Evolutionary conservation across 2,113 vertebrate genomes (phyloP).

Genomic region (Hylia prasina): DNA sequence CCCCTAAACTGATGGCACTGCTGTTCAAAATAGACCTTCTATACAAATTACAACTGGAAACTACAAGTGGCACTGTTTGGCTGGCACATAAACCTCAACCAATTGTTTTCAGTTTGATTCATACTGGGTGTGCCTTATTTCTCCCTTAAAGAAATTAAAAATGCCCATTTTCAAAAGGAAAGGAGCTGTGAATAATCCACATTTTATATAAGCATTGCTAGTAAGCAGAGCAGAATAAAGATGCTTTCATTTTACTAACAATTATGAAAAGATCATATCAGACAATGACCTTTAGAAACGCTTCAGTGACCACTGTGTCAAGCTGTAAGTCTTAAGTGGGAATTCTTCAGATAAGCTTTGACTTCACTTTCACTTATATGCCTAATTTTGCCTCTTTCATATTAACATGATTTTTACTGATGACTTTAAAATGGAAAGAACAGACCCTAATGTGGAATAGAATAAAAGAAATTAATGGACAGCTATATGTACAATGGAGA

Average conservation of each 20-base stretch:
- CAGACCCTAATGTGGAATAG: neutral
- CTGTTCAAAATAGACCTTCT: neutral
- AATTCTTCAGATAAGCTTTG: constrained; percentile 20
- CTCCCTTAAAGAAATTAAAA: neutral
- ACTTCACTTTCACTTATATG: neutral
- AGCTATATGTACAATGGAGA: neutral
- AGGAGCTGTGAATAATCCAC: constrained; percentile 20
- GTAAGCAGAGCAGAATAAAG: constrained; percentile 57
- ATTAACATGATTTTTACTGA: constrained; percentile 6
- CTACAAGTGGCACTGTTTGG: neutral
- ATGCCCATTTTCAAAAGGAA: neutral
- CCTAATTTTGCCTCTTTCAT: neutral
- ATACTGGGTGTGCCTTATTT: neutral
- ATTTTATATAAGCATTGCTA: constrained; percentile 8
- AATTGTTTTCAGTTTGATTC: neutral
- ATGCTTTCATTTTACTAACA: constrained; percentile 43
- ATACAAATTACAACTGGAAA: neutral
- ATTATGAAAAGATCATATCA: constrained; percentile 55
- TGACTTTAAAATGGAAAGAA: neutral
- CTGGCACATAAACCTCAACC: neutral
- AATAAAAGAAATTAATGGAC: neutral
- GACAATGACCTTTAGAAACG: constrained; percentile 40
- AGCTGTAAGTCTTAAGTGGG: neutral
- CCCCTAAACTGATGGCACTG: neutral
- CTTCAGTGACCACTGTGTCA: constrained; percentile 19